Evolutionary conservation across 2,888 invertebrate genomes (phyloP).

Genomic region (Ophion ellenae): DNA sequence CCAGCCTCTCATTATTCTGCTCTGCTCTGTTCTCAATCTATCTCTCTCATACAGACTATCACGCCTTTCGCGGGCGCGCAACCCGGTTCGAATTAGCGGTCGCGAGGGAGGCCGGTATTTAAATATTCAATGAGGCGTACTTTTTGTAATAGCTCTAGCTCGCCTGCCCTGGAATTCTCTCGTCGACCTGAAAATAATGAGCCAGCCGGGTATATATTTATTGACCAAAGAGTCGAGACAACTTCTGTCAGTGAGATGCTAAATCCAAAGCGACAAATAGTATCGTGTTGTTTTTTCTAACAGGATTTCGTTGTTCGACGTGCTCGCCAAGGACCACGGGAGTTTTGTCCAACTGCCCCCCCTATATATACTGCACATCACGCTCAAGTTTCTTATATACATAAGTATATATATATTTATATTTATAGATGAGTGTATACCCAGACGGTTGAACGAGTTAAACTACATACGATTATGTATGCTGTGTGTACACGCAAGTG

Average conservation of each 20-base stretch:
- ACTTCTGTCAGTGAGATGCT: not conserved
- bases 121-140: slow-evolving; percentile 59
- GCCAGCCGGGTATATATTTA: slow-evolving; percentile 14
- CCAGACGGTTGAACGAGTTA: slow-evolving; percentile 19
- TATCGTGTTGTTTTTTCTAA: no score
- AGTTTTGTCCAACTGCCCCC: not conserved
- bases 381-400: not conserved
- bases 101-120: slow-evolving; percentile 27
- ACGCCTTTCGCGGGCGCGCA: not conserved
- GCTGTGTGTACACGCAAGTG: not conserved
- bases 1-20: not conserved
- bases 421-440: not conserved
- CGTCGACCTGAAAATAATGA: slow-evolving; percentile 27
- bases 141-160: slow-evolving; percentile 18
- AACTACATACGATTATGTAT: slow-evolving; percentile 36
- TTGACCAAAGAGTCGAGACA: slow-evolving; percentile 19
- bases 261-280: not conserved
- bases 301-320: not conserved
- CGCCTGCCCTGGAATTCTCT: not conserved
- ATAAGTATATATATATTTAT: no score
- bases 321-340: not conserved
- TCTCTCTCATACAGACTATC: no score
- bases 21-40: not conserved
- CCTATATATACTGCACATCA: not conserved
- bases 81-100: slow-evolving; percentile 46